Conservation (phyloP, 2,888 invertebrate species). For the Mythimna loreyi region DNA sequence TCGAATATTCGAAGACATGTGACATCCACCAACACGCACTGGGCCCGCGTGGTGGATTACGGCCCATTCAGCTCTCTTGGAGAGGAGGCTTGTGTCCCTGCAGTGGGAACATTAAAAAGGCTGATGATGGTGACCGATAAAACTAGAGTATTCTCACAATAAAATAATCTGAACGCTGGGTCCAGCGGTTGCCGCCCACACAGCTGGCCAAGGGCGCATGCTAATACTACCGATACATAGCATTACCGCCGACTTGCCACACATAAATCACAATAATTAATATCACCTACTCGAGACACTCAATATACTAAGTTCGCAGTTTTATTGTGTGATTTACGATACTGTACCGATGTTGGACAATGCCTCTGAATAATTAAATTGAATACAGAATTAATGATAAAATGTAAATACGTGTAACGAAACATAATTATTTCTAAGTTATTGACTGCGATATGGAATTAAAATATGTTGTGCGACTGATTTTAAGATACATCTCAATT, state of each 20-base stretch:
- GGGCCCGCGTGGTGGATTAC: no score
- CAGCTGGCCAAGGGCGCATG: conserved; percentile 31
- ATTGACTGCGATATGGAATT: neutral
- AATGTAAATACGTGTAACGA: neutral
- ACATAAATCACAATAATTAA: conserved; percentile 51
- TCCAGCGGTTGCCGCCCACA: conserved; percentile 13
- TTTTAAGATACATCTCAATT: neutral
- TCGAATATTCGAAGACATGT: no score
- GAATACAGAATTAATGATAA: neutral
- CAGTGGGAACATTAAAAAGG: no score
- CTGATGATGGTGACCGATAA: no score
- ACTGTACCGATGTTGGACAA: conserved; percentile 11
- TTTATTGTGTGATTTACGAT: conserved; percentile 19
- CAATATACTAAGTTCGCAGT: conserved; percentile 4
- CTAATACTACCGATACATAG: conserved; percentile 36
- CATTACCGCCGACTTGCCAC: conserved; percentile 25
- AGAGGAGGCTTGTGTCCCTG: no score
- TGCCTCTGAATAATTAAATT: conserved; percentile 1
- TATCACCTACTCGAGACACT: conserved; percentile 15
- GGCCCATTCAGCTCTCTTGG: no score
- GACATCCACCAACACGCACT: no score
- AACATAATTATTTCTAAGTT: neutral
- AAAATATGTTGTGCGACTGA: neutral
- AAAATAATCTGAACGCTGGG: neutral
- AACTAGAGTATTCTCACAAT: neutral